Evolutionary conservation across 1,140 invertebrate species (phyloP).

Genomic region (Zaprionus davidi): DNA sequence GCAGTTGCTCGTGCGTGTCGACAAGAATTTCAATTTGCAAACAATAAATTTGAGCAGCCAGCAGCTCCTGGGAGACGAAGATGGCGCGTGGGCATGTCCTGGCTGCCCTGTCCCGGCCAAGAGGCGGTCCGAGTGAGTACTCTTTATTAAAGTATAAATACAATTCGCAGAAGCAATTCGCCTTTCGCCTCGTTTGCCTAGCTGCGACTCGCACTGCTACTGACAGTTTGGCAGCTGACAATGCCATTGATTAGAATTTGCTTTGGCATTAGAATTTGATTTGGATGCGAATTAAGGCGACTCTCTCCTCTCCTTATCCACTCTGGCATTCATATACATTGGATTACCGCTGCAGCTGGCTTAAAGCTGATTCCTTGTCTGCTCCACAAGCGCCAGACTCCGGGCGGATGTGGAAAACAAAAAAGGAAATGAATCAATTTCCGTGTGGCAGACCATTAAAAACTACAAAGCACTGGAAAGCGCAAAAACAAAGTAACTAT

Average conservation of each 20-base stretch:
- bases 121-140: constrained; percentile 52
- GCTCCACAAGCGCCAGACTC: constrained; percentile 30
- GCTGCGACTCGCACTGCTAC: constrained; percentile 70
- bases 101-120: constrained; percentile 21
- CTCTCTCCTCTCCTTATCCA: constrained; percentile 10
- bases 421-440: constrained; percentile 81
- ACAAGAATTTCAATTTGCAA: constrained; percentile 82
- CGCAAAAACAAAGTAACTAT: constrained; percentile 41
- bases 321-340: constrained; percentile 17
- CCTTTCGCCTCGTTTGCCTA: constrained; percentile 48
- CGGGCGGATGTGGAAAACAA: constrained; percentile 64
- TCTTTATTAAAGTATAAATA: constrained; percentile 78
- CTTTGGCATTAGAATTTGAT: constrained; percentile 61
- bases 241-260: constrained; percentile 51
- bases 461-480: constrained; percentile 63
- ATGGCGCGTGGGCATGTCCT: neutral
- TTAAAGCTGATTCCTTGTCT: constrained; percentile 37
- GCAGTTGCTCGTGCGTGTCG: constrained; percentile 76
- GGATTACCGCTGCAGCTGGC: constrained; percentile 34
- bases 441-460: constrained; percentile 76
- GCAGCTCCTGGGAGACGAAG: constrained; percentile 32
- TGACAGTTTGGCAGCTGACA: constrained; percentile 66
- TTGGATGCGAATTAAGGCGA: constrained; percentile 55
- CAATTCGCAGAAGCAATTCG: constrained; percentile 54
- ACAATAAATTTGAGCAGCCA: constrained; percentile 79